phyloP scores from a whole-genome alignment of 2,113 vertebrate species.

The Centrocercus urophasianus region DNA sequence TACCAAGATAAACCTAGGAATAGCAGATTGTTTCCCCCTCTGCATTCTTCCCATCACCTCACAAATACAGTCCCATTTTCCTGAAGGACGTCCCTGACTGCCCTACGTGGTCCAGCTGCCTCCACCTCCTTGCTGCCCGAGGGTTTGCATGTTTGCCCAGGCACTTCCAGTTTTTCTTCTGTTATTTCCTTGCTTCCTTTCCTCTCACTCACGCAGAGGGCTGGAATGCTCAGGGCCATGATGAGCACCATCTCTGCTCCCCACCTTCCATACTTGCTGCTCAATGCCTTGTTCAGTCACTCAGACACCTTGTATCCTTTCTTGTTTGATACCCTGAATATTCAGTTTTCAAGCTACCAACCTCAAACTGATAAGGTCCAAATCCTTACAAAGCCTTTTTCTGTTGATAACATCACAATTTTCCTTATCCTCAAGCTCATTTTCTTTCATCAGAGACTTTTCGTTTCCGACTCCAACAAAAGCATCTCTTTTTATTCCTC shows the following conservation, averaged over 20 bases:
- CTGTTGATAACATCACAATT: not conserved
- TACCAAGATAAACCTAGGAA: not conserved
- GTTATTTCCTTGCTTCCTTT: not conserved
- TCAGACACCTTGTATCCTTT: not conserved
- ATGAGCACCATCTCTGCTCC: not conserved
- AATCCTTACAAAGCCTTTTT: not conserved
- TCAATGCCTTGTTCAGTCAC: not conserved
- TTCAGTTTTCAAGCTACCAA: not conserved
- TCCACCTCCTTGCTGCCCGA: not conserved
- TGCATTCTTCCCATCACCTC: not conserved
- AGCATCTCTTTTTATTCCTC: not conserved
- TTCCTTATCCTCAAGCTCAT: not conserved
- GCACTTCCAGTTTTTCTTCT: not conserved
- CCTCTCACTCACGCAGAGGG: fast-evolving
- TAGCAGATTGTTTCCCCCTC: not conserved
- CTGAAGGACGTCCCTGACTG: fast-evolving
- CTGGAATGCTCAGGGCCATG: fast-evolving
- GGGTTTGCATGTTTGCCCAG: not conserved
- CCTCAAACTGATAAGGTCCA: not conserved
- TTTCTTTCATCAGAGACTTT: not conserved
- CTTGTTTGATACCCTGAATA: not conserved
- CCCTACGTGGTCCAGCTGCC: not conserved
- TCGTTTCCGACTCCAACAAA: not conserved
- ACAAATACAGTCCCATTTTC: not conserved
- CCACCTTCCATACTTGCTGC: not conserved